Evolutionary conservation across 2,113 vertebrate species (phyloP).

Genomic region (Zosterops japonicus): DNA sequence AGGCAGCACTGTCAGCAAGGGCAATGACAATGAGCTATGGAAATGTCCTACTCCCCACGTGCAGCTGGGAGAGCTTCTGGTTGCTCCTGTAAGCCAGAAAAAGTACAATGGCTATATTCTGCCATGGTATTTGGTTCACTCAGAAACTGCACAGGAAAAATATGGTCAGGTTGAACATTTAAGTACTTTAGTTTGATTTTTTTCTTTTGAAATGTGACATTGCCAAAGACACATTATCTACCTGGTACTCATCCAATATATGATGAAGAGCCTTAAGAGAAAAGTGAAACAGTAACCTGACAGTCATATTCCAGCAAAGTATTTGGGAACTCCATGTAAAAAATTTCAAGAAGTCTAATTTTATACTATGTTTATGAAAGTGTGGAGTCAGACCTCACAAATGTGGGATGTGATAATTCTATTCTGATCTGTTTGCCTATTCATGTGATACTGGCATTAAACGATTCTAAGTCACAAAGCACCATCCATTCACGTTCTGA

Average conservation of each 20-base stretch:
- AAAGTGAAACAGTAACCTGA: neutral
- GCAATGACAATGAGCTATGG: neutral
- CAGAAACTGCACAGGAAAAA: neutral
- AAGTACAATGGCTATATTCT: neutral
- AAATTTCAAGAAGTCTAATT: neutral
- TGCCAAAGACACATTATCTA: neutral
- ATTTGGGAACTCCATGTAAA: neutral
- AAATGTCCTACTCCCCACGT: rapidly evolving
- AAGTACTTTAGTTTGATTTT: neutral
- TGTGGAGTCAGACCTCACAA: conserved; percentile 7
- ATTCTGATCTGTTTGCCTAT: neutral
- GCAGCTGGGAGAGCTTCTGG: neutral
- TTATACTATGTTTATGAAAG: neutral
- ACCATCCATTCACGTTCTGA: neutral
- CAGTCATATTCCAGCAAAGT: neutral
- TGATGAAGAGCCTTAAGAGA: neutral
- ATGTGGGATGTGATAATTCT: conserved; percentile 8
- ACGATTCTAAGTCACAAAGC: neutral
- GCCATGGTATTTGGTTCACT: neutral
- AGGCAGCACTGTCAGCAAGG: neutral
- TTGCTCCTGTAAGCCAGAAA: neutral
- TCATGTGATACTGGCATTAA: neutral
- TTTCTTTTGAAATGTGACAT: neutral
- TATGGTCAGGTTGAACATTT: neutral
- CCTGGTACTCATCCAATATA: neutral